Base-by-base conservation (phyloP, 2,797 vertebrate genomes). In the Loris lydekkerianus region DNA sequence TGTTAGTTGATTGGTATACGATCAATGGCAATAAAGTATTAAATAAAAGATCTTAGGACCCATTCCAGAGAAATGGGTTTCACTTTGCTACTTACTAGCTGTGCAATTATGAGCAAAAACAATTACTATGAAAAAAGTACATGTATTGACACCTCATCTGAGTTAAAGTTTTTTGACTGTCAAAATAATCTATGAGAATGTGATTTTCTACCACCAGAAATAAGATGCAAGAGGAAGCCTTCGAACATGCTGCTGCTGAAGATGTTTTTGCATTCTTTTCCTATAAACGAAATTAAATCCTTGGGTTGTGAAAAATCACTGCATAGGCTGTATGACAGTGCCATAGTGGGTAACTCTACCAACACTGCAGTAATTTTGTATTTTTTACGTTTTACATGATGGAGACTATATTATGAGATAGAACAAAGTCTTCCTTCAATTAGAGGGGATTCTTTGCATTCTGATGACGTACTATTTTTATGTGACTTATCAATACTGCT, bases 271-370 rank as follows among this genome's bases (percentile, higher is more conserved):
- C 10, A 14, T 63, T 75, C 29, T 85, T 10, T 91, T 92, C 49
- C n/a, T 82, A 49, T 61, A 90, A 85, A 81, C 90, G 61, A 72
- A 92, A 81, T 70, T 53, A 34, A 93, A 85, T 77, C 7, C 7
- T 87, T 73, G 14, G 82, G 56, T 49, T 78, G n/a, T 92, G 56
- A 58, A 95, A 72, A 92, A 73, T 69, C 56, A 46, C 15, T 76
- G 84, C 23, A 37, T 40, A 53, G 75, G 27, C 31, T 73, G 14
- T 29, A 11, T 76, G 46, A 91, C 37, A 40, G 61, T 18, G 75
- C 7, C 13, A 49, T 34, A 29, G 37, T 70, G 43, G 67, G 84
- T 86, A 60, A 37, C 29, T 80, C 65, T 76, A 34, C 29, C 25
- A 75, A 46, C 6, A 43, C 58, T 29, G 56, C 37, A 43, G 20